Evolutionary conservation across 2,113 vertebrate species (phyloP).

Genomic region (Takifugu flavidus): DNA sequence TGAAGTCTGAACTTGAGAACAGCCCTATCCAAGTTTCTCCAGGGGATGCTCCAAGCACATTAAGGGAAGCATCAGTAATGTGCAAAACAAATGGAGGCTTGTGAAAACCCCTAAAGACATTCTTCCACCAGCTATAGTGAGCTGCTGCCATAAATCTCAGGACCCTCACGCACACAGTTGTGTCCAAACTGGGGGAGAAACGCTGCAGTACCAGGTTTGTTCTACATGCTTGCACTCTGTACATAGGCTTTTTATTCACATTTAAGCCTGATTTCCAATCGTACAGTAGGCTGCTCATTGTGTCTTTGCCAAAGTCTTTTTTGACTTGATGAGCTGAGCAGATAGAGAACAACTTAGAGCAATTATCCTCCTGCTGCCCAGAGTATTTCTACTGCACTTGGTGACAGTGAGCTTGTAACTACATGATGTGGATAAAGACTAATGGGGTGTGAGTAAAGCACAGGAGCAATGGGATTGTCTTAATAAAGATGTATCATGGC

Average conservation of each 20-base stretch:
- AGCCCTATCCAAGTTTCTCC: slow-evolving; percentile 68
- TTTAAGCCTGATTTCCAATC: slow-evolving; percentile 33
- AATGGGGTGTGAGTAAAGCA: slow-evolving; percentile 69
- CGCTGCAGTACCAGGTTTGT: slow-evolving; percentile 40
- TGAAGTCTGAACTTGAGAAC: slow-evolving; percentile 76
- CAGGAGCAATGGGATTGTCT: slow-evolving; percentile 62
- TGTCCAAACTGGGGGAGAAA: slow-evolving; percentile 34
- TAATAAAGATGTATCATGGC: slow-evolving; percentile 75
- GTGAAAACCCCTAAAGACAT: slow-evolving; percentile 72
- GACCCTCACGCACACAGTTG: slow-evolving; percentile 59
- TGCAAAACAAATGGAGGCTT: slow-evolving; percentile 78
- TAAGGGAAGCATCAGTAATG: slow-evolving; percentile 78
- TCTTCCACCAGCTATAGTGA: slow-evolving; percentile 58
- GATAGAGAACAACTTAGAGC: slow-evolving; percentile 61
- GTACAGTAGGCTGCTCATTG: slow-evolving; percentile 51
- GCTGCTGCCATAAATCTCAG: slow-evolving; percentile 74
- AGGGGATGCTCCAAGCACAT: slow-evolving; percentile 73
- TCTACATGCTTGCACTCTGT: slow-evolving; percentile 50
- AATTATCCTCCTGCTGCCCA: slow-evolving; percentile 59
- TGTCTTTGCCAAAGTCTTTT: slow-evolving; percentile 58
- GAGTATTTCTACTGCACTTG: slow-evolving; percentile 63
- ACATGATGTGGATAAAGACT: slow-evolving; percentile 72
- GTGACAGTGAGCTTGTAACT: slow-evolving; percentile 67
- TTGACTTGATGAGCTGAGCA: slow-evolving; percentile 50
- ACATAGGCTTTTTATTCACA: slow-evolving; percentile 56